phyloP scores from a whole-genome alignment of 2,888 invertebrate species.

The Watsonalla binaria region DNA sequence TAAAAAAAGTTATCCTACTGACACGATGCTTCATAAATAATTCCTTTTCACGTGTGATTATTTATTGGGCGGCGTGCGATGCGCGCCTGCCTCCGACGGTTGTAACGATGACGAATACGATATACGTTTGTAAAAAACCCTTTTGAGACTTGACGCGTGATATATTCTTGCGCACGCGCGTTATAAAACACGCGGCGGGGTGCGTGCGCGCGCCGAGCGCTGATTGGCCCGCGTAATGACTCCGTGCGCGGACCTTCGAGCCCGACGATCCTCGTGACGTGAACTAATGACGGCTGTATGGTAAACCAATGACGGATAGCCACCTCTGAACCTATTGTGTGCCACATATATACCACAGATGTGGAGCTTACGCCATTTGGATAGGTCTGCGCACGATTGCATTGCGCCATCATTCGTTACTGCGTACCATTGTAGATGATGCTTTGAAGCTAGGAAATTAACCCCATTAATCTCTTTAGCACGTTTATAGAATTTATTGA shows the following conservation, averaged over 20 bases:
- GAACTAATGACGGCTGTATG: conserved; percentile 60
- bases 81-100: conserved; percentile 38
- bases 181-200: conserved; percentile 73
- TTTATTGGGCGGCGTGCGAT: conserved; percentile 57
- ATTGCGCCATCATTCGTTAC: conserved; percentile 4
- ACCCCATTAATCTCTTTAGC: too few relatives aligned
- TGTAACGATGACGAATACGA: conserved; percentile 76
- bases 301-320: conserved; percentile 73
- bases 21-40: conserved; percentile 60
- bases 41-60: conserved; percentile 60
- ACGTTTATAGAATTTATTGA: too few relatives aligned
- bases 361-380: conserved; percentile 29
- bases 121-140: conserved; percentile 70
- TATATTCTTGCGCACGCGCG: conserved; percentile 65
- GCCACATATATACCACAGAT: conserved; percentile 39
- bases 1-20: conserved; percentile 46
- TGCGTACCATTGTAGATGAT: too few relatives aligned
- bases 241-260: conserved; percentile 51
- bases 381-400: conserved; percentile 29
- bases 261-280: conserved; percentile 50
- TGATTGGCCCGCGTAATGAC: conserved; percentile 67
- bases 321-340: conserved; percentile 71
- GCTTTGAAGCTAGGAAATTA: too few relatives aligned
- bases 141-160: conserved; percentile 69
- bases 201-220: conserved; percentile 57